phyloP scores from a whole-genome alignment of 2,888 invertebrate genomes.

The Drosophila quasianomalipes region DNA sequence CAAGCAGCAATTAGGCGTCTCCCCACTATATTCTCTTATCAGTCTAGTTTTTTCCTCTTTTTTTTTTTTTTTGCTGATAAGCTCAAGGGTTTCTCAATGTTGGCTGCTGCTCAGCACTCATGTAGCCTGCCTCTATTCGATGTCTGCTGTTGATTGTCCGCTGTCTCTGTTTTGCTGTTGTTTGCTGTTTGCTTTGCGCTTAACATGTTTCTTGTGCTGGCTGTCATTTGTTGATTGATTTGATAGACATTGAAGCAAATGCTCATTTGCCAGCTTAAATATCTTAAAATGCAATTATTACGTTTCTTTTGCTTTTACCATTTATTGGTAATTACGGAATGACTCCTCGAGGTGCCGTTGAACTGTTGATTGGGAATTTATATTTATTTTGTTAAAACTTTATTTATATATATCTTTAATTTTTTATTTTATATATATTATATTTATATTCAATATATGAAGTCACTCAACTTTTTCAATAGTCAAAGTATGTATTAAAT shows the following conservation, averaged over 20 bases:
- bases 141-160: conserved; percentile 33
- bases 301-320: background rate
- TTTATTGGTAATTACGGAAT: conserved; percentile 18
- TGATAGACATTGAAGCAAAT: conserved; percentile 11
- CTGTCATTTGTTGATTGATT: conserved; percentile 48
- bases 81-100: conserved; percentile 29
- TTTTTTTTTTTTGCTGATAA: conserved; percentile 31
- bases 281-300: conserved; percentile 55
- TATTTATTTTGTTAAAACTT: background rate
- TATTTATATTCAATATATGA: background rate
- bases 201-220: conserved; percentile 17
- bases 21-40: conserved; percentile 28
- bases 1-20: conserved; percentile 32
- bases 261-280: conserved; percentile 26
- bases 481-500: background rate
- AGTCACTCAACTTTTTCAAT: background rate
- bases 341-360: background rate
- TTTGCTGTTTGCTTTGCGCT: conserved; percentile 16
- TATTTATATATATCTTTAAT: too few relatives aligned
- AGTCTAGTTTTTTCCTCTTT: background rate
- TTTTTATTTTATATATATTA: too few relatives aligned
- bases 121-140: conserved; percentile 15
- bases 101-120: conserved; percentile 6
- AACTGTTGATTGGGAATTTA: background rate
- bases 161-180: conserved; percentile 20